A percentile compares a stretch with the other conserved stretches of the same genome.
phyloP scores from a whole-genome alignment of 2,113 vertebrate genomes.

The Dasyprocta punctata region DNA sequence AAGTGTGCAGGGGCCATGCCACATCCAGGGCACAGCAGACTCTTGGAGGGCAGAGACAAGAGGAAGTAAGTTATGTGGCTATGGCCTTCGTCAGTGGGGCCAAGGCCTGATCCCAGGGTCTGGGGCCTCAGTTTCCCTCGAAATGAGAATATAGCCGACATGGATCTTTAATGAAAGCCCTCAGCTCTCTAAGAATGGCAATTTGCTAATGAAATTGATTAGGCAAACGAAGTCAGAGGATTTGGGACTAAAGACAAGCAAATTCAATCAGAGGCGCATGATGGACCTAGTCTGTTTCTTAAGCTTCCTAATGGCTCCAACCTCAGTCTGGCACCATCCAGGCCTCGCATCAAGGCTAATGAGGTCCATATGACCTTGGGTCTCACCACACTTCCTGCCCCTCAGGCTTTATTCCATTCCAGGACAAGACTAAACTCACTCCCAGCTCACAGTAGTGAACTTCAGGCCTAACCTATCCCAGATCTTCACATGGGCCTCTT shows the following conservation, averaged over 20 bases:
- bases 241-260: not conserved
- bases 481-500: not conserved
- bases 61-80: not conserved
- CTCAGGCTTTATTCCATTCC: not conserved
- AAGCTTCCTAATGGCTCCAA: not conserved
- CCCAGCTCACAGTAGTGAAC: not conserved
- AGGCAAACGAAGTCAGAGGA: not conserved
- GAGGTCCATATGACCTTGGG: not conserved
- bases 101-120: not conserved
- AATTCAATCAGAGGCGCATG: not conserved
- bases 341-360: not conserved
- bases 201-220: not conserved
- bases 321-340: not conserved
- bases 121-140: not conserved
- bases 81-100: not conserved
- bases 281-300: not conserved
- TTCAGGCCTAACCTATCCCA: not conserved
- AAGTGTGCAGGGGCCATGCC: fast-evolving
- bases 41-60: not conserved
- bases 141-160: not conserved
- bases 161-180: not conserved
- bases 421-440: not conserved
- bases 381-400: not conserved
- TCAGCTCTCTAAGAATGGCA: not conserved
- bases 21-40: fast-evolving